These are phyloP conservation scores for Epistrophella euchroma DNA, from an alignment of 2,888 invertebrate species.

Conservation along the genomic window DNA sequence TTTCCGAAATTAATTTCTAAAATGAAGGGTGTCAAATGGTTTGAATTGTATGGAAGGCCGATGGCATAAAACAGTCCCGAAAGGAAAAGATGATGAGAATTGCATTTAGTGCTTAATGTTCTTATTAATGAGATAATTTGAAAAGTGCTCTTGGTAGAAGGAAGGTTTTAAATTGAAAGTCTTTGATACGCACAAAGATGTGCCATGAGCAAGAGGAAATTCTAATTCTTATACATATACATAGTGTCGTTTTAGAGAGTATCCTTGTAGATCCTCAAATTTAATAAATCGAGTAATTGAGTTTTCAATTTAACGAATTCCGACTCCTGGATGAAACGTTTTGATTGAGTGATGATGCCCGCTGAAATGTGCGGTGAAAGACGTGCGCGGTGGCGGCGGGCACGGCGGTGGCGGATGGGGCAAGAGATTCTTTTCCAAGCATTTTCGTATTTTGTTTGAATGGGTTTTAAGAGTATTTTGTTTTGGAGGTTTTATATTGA, in stretches of 20 bases:
- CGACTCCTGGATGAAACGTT: conserved; percentile 28
- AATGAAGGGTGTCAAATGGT: conserved; percentile 19
- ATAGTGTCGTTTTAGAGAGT: neutral
- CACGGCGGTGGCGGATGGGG: neutral
- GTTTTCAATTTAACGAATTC: conserved; percentile 26
- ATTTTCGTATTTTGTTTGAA: conserved; percentile 1
- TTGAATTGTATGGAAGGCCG: neutral
- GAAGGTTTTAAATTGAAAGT: conserved; percentile 7
- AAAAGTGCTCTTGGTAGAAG: conserved; percentile 38
- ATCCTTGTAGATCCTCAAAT: conserved; percentile 5
- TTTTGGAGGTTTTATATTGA: neutral
- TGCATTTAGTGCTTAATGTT: conserved; percentile 68
- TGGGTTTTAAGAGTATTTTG: neutral
- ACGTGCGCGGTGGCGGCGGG: neutral
- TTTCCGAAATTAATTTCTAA: conserved; percentile 29
- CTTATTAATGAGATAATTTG: conserved; percentile 67
- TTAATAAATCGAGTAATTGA: conserved; percentile 38
- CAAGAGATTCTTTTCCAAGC: neutral
- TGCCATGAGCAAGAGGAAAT: neutral
- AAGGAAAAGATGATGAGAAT: conserved; percentile 60
- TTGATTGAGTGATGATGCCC: conserved; percentile 23
- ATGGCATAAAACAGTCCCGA: neutral
- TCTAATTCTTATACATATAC: neutral
- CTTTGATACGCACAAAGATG: neutral
- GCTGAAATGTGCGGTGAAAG: neutral